Percentiles rank a stretch among this genome's conserved stretches.
These are phyloP conservation scores for Drosophila tripunctata DNA, from an alignment of 2,888 invertebrate species.

Conservation along the genomic window DNA sequence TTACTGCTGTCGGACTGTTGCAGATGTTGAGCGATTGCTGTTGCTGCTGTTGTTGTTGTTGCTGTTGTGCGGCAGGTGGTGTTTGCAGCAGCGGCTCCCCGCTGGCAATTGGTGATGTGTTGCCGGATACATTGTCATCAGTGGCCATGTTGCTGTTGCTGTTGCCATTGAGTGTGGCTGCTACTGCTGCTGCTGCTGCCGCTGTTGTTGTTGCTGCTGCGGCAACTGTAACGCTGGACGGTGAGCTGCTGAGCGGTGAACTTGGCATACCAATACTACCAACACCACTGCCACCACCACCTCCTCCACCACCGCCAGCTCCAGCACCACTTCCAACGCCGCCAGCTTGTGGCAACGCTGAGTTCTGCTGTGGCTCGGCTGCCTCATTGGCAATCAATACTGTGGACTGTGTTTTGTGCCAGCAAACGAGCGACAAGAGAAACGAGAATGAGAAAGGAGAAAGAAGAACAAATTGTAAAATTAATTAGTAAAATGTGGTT, in stretches of 20 bases:
- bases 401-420: slow-evolving; percentile 82
- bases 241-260: slow-evolving; percentile 70
- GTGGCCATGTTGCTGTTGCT: slow-evolving; percentile 49
- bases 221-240: slow-evolving; percentile 69
- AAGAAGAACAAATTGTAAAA: slow-evolving; percentile 35
- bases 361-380: slow-evolving; percentile 79
- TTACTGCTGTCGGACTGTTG: slow-evolving; percentile 72
- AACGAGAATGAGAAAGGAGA: slow-evolving; percentile 36
- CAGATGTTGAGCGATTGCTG: slow-evolving; percentile 60
- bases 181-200: slow-evolving; percentile 50
- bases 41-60: slow-evolving; percentile 40
- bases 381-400: slow-evolving; percentile 86
- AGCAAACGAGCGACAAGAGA: too few relatives aligned
- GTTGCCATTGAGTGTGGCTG: slow-evolving; percentile 18
- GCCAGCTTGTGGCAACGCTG: slow-evolving; percentile 62
- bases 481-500: slow-evolving; percentile 34
- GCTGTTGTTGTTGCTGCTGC: slow-evolving; percentile 58
- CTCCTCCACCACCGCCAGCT: slow-evolving; percentile 20
- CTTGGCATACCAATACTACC: slow-evolving; percentile 54
- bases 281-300: slow-evolving; percentile 28
- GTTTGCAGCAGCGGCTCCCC: slow-evolving; percentile 70
- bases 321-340: slow-evolving; percentile 42
- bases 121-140: slow-evolving; percentile 67
- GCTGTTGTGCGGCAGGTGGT: slow-evolving; percentile 50
- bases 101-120: slow-evolving; percentile 73